A percentile compares a stretch with the other conserved stretches of the same genome.
phyloP scores from a whole-genome alignment of 2,113 vertebrate genomes.

The Crotalus helleri region DNA sequence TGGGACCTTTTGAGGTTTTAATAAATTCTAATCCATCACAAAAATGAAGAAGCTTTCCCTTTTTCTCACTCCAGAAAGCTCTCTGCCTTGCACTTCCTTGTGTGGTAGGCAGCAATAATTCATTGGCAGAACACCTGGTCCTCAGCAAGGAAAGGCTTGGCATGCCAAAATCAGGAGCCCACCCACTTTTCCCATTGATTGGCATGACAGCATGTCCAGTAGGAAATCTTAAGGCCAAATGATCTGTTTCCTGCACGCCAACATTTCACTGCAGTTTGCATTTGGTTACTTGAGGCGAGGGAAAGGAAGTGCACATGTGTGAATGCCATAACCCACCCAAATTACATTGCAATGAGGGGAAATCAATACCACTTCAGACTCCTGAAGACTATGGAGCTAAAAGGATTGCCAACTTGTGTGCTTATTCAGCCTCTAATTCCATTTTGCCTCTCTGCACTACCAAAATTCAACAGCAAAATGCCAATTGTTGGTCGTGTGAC shows the following conservation, averaged over 20 bases:
- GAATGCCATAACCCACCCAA: not conserved
- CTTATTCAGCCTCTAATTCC: not conserved
- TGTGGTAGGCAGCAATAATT: not conserved
- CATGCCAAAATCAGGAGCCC: not conserved
- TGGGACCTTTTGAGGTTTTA: not conserved
- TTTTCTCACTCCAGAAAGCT: not conserved
- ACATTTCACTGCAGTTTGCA: not conserved
- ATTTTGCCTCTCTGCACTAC: not conserved
- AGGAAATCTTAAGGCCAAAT: not conserved
- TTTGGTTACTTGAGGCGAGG: not conserved
- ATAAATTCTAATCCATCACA: not conserved
- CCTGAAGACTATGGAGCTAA: not conserved
- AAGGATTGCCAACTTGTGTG: not conserved
- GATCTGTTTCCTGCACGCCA: not conserved
- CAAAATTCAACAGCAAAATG: not conserved
- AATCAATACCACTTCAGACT: not conserved
- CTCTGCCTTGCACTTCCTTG: too few relatives aligned
- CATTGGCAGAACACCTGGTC: not conserved
- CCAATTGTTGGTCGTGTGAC: not conserved
- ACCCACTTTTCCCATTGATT: not conserved
- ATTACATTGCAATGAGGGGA: not conserved
- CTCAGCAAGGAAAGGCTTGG: not conserved
- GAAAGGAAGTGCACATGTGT: not conserved
- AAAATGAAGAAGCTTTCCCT: not conserved
- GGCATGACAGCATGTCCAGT: not conserved